Conservation (phyloP, 2,113 vertebrate species). For the Lutjanus erythropterus region DNA sequence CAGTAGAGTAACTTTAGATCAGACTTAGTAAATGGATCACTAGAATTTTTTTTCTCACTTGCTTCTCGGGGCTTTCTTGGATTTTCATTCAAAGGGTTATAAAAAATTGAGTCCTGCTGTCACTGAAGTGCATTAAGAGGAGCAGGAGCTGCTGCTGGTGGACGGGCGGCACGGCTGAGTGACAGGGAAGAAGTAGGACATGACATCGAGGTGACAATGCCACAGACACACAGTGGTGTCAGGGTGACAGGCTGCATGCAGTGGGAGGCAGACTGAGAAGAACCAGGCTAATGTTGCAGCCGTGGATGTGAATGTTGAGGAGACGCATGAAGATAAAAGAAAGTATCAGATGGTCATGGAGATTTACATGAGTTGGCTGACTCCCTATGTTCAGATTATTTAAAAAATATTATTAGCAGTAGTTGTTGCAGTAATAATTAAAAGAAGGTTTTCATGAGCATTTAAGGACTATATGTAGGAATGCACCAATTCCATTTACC, state of each 20-base stretch:
- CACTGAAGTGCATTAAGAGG: slow-evolving; percentile 17
- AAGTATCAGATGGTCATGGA: not conserved
- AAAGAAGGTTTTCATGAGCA: not conserved
- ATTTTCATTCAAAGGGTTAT: slow-evolving; percentile 22
- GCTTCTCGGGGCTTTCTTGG: too few relatives aligned
- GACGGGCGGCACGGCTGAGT: slow-evolving; percentile 44
- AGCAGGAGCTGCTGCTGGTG: slow-evolving; percentile 6
- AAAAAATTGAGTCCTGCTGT: not conserved
- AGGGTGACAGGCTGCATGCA: slow-evolving; percentile 51
- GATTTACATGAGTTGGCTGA: slow-evolving; percentile 12
- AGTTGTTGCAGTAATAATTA: not conserved
- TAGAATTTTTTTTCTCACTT: too few relatives aligned
- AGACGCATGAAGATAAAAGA: slow-evolving; percentile 23
- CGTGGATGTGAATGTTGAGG: slow-evolving; percentile 29
- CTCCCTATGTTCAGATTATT: not conserved
- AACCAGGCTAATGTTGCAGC: slow-evolving; percentile 47
- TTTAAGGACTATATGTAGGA: not conserved
- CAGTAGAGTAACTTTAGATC: too few relatives aligned
- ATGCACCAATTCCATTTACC: not conserved
- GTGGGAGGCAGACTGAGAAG: slow-evolving; percentile 44
- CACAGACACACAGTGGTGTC: slow-evolving; percentile 46
- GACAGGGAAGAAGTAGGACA: slow-evolving; percentile 67
- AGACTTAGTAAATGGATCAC: too few relatives aligned
- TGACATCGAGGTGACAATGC: slow-evolving; percentile 65
- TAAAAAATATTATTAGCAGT: not conserved